Evolutionary conservation across 2,113 vertebrate species (phyloP), one percentile per base, ranked within the genome.

Genomic region (Oreochromis aureus): DNA sequence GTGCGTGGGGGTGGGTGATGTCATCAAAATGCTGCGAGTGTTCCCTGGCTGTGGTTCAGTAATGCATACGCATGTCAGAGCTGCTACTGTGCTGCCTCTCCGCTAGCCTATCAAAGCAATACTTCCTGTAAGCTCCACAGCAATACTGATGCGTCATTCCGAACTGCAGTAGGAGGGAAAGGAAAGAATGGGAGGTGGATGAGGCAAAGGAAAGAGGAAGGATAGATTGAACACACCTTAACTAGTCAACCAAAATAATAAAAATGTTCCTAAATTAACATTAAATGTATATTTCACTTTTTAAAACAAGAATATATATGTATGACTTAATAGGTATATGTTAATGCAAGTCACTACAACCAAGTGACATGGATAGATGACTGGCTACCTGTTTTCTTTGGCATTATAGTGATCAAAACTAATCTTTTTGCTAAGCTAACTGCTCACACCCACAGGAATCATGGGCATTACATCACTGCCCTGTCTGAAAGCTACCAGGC

Each of bases 21-120:
- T 97, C 96, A 96, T 96, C 94, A 96, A 95, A 95, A 95, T 94
- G 95, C 96, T 96, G 95, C 95, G 83, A 95, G 94, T 91, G 94
- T 92, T 93, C 89, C 85, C 93, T 97, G 96, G 95, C 95, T 41
- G 41, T 85, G 87, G 87, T 95, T 95, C 95, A 96, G 95, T 86
- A 80, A 92, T 92, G 93, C 93, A 91, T 92, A 93, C 87, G 92
- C 92, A 93, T 94, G 92, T 93, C 90, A 86, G 92, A 91, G 92
- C 87, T 81, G 94, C 94, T 94, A 93, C 95, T 89, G 94, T 93
- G 89, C 93, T 92, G 91, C 91, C 83, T 84, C 91, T 92, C 87
- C 27, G 5, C 91, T 86, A 93, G 87, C 92, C 92, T 93, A 94
- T 94, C 92, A 93, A 89, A 93, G 79, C 81, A 80, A 90, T 91